Percentiles rank a stretch among this genome's conserved stretches.
Evolutionary conservation across 2,113 vertebrate species (phyloP).

Genomic region (Varanus salvator): DNA sequence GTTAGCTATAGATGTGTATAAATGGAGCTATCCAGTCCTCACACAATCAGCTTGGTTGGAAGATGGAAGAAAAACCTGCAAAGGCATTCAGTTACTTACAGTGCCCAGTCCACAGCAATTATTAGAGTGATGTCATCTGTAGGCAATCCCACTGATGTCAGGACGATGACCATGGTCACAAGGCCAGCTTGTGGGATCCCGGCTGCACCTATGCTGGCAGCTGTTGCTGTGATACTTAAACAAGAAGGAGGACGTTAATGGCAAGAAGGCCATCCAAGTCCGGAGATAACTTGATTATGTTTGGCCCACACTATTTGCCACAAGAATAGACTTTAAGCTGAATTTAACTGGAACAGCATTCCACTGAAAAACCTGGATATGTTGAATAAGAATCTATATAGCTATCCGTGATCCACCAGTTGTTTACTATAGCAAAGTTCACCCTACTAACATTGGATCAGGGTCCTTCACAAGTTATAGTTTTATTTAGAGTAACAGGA

Average conservation of each 20-base stretch:
- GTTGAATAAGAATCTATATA: not conserved
- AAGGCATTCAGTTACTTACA: slow-evolving; percentile 83
- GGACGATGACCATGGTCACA: slow-evolving; percentile 98
- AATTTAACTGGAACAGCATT: not conserved
- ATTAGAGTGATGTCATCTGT: slow-evolving; percentile 98
- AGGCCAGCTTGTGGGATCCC: slow-evolving; percentile 97
- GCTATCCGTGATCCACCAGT: not conserved
- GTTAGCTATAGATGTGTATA: not conserved
- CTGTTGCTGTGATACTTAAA: slow-evolving; percentile 94
- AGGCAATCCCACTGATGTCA: slow-evolving; percentile 95
- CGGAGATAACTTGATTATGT: slow-evolving; percentile 22
- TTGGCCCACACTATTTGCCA: not conserved
- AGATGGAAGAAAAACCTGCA: slow-evolving; percentile 7
- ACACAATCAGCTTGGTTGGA: not conserved
- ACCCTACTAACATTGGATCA: not conserved
- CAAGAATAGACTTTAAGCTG: not conserved
- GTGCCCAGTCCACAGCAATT: slow-evolving; percentile 95
- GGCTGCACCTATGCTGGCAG: slow-evolving; percentile 96
- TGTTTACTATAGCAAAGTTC: not conserved
- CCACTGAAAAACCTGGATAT: not conserved
- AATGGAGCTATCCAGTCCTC: not conserved
- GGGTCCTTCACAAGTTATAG: not conserved
- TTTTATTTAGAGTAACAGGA: not conserved
- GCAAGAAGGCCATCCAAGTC: not conserved
- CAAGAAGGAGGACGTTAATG: slow-evolving; percentile 18